Base-by-base conservation (phyloP, 2,797 vertebrate species). In the Notoglanidium macrostoma region DNA sequence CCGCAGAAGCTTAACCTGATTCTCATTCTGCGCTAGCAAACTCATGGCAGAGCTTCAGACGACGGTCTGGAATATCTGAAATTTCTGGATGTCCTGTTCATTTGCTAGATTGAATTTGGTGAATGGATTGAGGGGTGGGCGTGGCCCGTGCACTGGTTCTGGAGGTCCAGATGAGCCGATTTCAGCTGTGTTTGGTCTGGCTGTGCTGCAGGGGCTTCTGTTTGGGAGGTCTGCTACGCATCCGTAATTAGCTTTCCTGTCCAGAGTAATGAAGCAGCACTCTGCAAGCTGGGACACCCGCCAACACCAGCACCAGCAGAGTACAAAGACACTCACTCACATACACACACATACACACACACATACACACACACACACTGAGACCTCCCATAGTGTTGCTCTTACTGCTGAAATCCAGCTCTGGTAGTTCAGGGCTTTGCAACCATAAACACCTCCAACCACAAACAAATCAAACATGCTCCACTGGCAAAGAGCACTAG, bases 401-500 rank as follows among this genome's bases (percentile, higher is more conserved):
- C 84, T 85, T 85, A 87, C 68, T 59, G 83, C 65, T 88, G 85
- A 88, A 81, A 80, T 87, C 61, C 87, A 89, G 87, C 84, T 86
- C 86, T 85, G 86, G 87, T 76, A 74, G 78, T 83, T 84, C 77
- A 78, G 61, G 82, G 87, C 87, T 89, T 89, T 87, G 85, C 86
- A 90, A 63, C 87, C 84, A 85, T 90, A 90, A 89, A 90, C 84
- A 80, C 87, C 84, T 87, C 72, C 74, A 86, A 87, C 87, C 89
- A 86, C 87, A 91, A 87, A 88, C 85, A 90, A 91, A 83, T 91
- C 84, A 84, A 86, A 89, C 83, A 86, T 63, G 61, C 51, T 80
- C 44, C 65, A 67, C 74, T 83, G 72, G 73, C 81, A 85, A 55
- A 83, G 68, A 78, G 73, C 57, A 67, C 61, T 6, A 74, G 2